These are phyloP conservation scores for Crenichthys baileyi DNA, from an alignment of 2,797 vertebrate species.

Conservation along the genomic window DNA sequence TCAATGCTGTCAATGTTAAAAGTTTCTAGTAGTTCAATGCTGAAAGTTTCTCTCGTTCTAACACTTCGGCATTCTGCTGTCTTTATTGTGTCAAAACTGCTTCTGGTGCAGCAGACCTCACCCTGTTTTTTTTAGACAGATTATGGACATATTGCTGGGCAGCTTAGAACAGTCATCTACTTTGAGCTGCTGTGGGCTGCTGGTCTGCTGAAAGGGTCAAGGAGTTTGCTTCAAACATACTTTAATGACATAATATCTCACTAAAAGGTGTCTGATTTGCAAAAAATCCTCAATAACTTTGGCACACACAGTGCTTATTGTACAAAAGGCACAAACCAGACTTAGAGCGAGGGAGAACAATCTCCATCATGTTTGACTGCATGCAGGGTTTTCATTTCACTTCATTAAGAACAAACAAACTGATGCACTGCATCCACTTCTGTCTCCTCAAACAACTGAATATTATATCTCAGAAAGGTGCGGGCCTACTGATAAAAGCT, in stretches of 20 bases:
- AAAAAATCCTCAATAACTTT: neutral
- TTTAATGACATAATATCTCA: neutral
- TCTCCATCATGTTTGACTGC: neutral
- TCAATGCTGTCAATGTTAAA: neutral
- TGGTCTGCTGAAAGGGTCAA: neutral
- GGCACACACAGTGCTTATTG: neutral
- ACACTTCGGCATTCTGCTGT: neutral
- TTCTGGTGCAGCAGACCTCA: neutral
- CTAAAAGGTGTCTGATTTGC: neutral
- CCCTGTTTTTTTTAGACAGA: neutral
- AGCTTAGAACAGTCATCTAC: neutral
- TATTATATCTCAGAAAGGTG: neutral
- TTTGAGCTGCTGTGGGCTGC: neutral
- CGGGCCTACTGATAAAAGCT: neutral
- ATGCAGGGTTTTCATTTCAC: neutral
- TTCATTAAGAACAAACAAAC: neutral
- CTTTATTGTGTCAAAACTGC: slow-evolving; percentile 8
- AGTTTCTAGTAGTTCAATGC: neutral
- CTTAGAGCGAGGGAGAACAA: neutral
- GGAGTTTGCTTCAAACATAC: neutral
- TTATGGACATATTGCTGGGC: neutral
- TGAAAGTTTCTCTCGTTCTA: neutral
- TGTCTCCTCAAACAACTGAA: slow-evolving; percentile 2
- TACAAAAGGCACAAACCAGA: neutral
- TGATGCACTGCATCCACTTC: neutral